A percentile compares a stretch with the other conserved stretches of the same genome.
These are phyloP conservation scores for Dallia pectoralis DNA, from an alignment of 2,797 vertebrate genomes.

Conservation along the genomic window DNA sequence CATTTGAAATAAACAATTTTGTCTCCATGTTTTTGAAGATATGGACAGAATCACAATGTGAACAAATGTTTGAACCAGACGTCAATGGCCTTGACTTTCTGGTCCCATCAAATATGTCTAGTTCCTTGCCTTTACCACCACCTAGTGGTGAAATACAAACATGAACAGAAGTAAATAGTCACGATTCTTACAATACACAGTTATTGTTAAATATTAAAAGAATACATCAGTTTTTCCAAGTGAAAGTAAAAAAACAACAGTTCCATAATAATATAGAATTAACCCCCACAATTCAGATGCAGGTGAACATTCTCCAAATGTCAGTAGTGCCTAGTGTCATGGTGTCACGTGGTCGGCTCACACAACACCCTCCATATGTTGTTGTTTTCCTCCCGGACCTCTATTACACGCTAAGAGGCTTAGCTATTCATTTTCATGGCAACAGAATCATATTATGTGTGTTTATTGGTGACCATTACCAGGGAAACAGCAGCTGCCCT, in stretches of 20 bases:
- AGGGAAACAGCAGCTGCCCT: slow-evolving; percentile 64
- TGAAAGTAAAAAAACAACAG: neutral
- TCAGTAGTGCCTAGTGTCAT: neutral
- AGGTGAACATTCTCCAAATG: neutral
- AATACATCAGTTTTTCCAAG: neutral
- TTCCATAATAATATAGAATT: neutral
- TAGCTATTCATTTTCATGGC: slow-evolving; percentile 47
- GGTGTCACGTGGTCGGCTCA: neutral
- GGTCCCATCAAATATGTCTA: too few relatives aligned
- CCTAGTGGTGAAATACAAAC: slow-evolving; percentile 55
- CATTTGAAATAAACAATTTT: too few relatives aligned
- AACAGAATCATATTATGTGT: slow-evolving; percentile 55
- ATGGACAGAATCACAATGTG: too few relatives aligned
- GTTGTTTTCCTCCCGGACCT: slow-evolving; percentile 18
- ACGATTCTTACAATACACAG: neutral
- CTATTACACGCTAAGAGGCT: slow-evolving; percentile 24
- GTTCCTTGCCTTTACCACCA: slow-evolving; percentile 66
- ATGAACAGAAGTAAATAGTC: slow-evolving; percentile 17
- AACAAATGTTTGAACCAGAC: too few relatives aligned
- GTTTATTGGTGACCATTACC: slow-evolving; percentile 58
- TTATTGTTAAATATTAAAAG: neutral
- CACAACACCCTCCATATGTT: slow-evolving; percentile 2
- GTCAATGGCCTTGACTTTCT: neutral
- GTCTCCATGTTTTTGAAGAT: too few relatives aligned
- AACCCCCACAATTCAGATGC: neutral